Conservation (phyloP, 2,797 vertebrate species). For the Huso huso region DNA sequence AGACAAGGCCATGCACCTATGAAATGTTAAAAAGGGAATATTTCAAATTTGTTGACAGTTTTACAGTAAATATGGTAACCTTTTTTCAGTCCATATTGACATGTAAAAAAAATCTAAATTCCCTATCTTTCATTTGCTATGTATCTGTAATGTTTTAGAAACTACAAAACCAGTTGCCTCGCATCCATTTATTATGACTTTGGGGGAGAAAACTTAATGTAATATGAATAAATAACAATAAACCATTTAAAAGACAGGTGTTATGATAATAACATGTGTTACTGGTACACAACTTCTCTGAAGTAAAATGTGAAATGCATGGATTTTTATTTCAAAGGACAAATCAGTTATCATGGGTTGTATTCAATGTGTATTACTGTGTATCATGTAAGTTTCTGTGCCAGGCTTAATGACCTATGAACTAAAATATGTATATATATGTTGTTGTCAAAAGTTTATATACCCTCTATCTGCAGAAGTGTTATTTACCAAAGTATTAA, state of each 20-base stretch:
- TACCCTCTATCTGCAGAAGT: too few species aligned
- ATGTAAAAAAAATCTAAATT: conserved; percentile 18
- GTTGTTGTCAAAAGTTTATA: conserved; percentile 22
- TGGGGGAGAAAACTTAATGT: background rate
- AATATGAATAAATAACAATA: background rate
- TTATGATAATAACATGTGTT: too few species aligned
- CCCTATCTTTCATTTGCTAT: conserved; percentile 22
- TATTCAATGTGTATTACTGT: conserved; percentile 25
- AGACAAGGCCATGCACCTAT: conserved; percentile 29
- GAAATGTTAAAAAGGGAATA: conserved; percentile 31
- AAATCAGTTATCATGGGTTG: too few species aligned
- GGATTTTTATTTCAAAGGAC: too few species aligned
- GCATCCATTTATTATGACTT: background rate
- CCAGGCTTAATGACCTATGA: conserved; percentile 37
- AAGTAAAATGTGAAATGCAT: too few species aligned
- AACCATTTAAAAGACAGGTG: background rate
- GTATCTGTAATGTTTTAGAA: conserved; percentile 23
- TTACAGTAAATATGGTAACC: conserved; percentile 21
- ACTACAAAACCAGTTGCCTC: conserved; percentile 11
- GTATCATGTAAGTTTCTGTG: conserved; percentile 34
- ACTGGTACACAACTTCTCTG: too few species aligned
- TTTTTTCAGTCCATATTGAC: conserved; percentile 23
- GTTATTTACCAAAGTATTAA: too few species aligned
- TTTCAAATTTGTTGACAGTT: conserved; percentile 13
- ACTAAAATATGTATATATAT: conserved; percentile 35